Evolutionary conservation across 2,888 invertebrate genomes (phyloP).

Genomic region (Tholera decimalis): DNA sequence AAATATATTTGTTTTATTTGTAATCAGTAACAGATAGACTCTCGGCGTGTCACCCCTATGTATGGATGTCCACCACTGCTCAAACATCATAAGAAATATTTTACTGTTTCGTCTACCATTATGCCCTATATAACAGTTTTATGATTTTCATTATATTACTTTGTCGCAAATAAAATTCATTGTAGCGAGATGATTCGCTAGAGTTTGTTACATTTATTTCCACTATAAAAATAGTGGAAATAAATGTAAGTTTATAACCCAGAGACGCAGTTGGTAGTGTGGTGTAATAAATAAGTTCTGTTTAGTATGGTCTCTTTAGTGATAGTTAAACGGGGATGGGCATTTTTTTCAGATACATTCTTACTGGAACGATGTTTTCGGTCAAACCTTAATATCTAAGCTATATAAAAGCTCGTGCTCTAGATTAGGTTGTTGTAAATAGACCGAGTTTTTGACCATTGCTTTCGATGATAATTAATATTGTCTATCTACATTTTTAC

Average conservation of each 20-base stretch:
- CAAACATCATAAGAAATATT: conserved; percentile 37
- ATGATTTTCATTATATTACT: conserved; percentile 57
- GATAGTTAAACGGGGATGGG: conserved; percentile 4
- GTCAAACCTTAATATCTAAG: background rate
- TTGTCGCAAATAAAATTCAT: conserved; percentile 57
- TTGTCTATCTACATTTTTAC: too few species aligned
- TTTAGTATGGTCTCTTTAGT: conserved; percentile 26
- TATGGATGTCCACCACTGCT: conserved; percentile 12
- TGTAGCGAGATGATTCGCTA: conserved; percentile 36
- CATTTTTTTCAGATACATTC: background rate
- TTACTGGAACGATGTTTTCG: background rate
- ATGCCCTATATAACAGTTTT: conserved; percentile 53
- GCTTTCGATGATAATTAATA: too few species aligned
- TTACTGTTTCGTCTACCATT: conserved; percentile 38
- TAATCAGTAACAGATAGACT: background rate
- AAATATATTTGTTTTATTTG: too few species aligned
- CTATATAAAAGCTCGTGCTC: too few species aligned
- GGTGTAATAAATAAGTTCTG: conserved; percentile 39
- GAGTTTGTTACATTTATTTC: conserved; percentile 40
- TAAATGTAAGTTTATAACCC: conserved; percentile 45
- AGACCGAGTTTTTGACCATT: too few species aligned
- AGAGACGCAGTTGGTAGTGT: conserved; percentile 27
- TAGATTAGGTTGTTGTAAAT: too few species aligned
- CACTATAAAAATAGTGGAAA: conserved; percentile 49
- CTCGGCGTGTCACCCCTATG: background rate